Conservation (phyloP, 2,888 invertebrate species). For the Drosophila testacea region DNA sequence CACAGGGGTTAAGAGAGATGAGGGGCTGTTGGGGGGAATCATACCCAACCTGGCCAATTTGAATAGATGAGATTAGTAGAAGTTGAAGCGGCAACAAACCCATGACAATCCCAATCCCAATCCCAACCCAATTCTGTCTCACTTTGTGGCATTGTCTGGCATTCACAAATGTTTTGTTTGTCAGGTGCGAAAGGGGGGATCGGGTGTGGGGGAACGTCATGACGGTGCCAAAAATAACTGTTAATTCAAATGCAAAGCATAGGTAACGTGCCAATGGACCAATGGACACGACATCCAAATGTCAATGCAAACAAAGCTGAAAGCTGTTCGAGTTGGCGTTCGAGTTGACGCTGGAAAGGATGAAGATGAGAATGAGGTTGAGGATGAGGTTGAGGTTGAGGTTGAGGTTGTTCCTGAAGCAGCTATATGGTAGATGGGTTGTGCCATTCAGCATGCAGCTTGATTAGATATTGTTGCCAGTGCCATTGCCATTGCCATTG, state of each 20-base stretch:
- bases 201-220: constrained; percentile 1
- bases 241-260: constrained; percentile 78
- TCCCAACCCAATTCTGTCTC: constrained; percentile 18
- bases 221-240: constrained; percentile 78
- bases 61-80: constrained; percentile 70
- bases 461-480: constrained; percentile 74
- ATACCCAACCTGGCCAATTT: constrained; percentile 52
- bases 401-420: background rate
- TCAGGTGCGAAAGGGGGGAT: constrained; percentile 13
- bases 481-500: constrained; percentile 11
- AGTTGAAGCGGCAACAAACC: background rate
- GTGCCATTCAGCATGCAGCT: constrained; percentile 56
- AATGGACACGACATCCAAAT: constrained; percentile 59
- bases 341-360: background rate
- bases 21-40: background rate
- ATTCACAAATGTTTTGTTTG: constrained; percentile 45
- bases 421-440: constrained; percentile 11
- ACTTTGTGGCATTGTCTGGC: constrained; percentile 49
- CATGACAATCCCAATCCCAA: background rate
- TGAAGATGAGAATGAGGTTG: background rate
- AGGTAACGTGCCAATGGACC: constrained; percentile 75
- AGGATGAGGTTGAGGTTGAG: background rate
- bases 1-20: background rate
- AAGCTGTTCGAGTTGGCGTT: constrained; percentile 18
- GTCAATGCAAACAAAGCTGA: constrained; percentile 72